Evolutionary conservation across 2,797 vertebrate genomes (phyloP).

Genomic region (Enteromius mattozi): DNA sequence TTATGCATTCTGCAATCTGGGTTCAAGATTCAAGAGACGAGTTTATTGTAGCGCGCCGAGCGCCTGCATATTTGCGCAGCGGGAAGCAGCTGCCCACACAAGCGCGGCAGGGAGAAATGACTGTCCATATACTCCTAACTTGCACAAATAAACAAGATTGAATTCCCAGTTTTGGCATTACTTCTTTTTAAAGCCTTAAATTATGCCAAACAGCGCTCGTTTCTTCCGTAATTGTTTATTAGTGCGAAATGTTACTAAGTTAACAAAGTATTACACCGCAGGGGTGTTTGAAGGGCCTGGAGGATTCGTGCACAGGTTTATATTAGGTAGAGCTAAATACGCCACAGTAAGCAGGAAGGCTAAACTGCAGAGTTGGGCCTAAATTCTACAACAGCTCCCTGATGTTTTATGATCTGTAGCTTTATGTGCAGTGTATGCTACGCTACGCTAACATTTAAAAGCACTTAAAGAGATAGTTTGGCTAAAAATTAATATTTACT

Average conservation of each 20-base stretch:
- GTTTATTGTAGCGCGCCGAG: slow-evolving; percentile 42
- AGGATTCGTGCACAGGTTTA: slow-evolving; percentile 2
- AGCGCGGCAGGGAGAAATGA: background rate
- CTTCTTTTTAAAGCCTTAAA: background rate
- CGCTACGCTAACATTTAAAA: background rate
- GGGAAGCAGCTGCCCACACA: slow-evolving; percentile 32
- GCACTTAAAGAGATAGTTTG: background rate
- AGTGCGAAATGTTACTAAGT: background rate
- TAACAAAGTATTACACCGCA: background rate
- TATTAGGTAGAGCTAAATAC: background rate
- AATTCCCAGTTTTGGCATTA: background rate
- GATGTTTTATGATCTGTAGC: background rate
- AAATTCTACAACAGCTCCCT: background rate
- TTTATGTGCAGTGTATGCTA: background rate
- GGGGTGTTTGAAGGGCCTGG: background rate
- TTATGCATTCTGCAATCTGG: slow-evolving; percentile 23
- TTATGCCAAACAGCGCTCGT: background rate
- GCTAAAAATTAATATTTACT: background rate
- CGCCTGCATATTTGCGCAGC: slow-evolving; percentile 37
- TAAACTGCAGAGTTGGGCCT: background rate
- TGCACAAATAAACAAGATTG: slow-evolving; percentile 7
- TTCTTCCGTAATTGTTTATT: background rate
- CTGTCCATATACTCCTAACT: background rate
- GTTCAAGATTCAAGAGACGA: slow-evolving; percentile 47
- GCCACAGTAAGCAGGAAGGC: background rate